These are phyloP conservation scores for Synchiropus splendidus DNA, from an alignment of 2,113 vertebrate genomes.

Conservation along the genomic window DNA sequence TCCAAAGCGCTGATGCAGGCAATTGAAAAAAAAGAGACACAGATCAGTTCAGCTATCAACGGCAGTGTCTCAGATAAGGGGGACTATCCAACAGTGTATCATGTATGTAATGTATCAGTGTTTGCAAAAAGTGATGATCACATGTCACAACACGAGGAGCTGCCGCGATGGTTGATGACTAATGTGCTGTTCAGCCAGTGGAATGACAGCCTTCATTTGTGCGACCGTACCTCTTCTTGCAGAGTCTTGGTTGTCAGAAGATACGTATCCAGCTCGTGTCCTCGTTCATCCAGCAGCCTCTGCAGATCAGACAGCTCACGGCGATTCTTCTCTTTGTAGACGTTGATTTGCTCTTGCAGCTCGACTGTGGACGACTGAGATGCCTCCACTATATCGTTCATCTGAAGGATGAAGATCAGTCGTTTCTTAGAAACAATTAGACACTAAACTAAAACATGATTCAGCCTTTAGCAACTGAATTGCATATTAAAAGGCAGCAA, in stretches of 20 bases:
- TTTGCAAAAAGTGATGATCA: too few species aligned
- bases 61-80: too few species aligned
- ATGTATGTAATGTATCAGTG: too few species aligned
- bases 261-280: slow-evolving; percentile 76
- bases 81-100: too few species aligned
- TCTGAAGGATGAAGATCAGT: slow-evolving; percentile 56
- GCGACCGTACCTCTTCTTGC: slow-evolving; percentile 79
- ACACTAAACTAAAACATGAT: neutral
- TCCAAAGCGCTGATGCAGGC: slow-evolving; percentile 34
- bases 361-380: slow-evolving; percentile 80
- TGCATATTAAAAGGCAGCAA: too few species aligned
- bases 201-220: slow-evolving; percentile 31
- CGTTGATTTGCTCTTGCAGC: slow-evolving; percentile 86
- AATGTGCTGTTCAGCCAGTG: slow-evolving; percentile 21
- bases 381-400: slow-evolving; percentile 78
- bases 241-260: slow-evolving; percentile 63
- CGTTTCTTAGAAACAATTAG: neutral
- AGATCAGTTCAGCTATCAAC: too few species aligned
- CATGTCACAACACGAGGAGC: too few species aligned
- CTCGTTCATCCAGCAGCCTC: slow-evolving; percentile 78
- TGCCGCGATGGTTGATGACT: slow-evolving; percentile 31
- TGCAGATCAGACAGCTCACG: slow-evolving; percentile 79
- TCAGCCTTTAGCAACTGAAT: neutral
- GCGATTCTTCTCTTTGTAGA: slow-evolving; percentile 86
- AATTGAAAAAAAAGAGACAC: slow-evolving; percentile 2